A percentile compares a stretch with the other conserved stretches of the same genome.
phyloP scores from a whole-genome alignment of 2,797 vertebrate genomes.

The Hemibagrus guttatus region DNA sequence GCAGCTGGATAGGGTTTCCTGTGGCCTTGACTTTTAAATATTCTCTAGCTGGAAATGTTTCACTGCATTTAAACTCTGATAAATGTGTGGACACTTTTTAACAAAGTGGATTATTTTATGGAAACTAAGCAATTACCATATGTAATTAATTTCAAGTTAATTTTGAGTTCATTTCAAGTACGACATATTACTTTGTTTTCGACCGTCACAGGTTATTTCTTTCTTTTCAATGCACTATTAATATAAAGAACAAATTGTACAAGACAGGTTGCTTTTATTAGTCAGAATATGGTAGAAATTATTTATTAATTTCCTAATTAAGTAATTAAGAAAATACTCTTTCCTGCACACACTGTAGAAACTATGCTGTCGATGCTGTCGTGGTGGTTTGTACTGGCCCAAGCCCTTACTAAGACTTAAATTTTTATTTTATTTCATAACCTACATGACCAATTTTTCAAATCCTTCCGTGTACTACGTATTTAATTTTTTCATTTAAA shows the following conservation, averaged over 20 bases:
- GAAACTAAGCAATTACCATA: not conserved
- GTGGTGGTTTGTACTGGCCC: not conserved
- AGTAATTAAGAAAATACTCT: not conserved
- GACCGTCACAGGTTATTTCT: not conserved
- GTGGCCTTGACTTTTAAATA: slow-evolving; percentile 42
- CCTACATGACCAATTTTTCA: too few relatives aligned
- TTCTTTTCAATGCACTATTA: not conserved
- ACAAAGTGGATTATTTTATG: not conserved
- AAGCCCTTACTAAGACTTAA: not conserved
- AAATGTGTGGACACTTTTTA: not conserved
- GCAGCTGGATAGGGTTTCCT: slow-evolving; percentile 65
- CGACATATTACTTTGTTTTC: not conserved
- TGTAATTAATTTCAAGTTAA: not conserved
- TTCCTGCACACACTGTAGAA: not conserved
- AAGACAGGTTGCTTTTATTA: not conserved
- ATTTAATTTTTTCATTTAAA: too few relatives aligned
- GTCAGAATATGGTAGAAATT: not conserved
- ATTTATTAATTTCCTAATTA: not conserved
- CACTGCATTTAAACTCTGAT: not conserved
- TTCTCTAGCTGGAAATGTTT: slow-evolving; percentile 26
- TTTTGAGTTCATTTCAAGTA: not conserved
- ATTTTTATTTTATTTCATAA: not conserved
- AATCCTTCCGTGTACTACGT: too few relatives aligned
- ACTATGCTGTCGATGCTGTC: not conserved
- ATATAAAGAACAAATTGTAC: not conserved